Evolutionary conservation across 2,797 vertebrate genomes (phyloP).

Genomic region (Carduelis carduelis): DNA sequence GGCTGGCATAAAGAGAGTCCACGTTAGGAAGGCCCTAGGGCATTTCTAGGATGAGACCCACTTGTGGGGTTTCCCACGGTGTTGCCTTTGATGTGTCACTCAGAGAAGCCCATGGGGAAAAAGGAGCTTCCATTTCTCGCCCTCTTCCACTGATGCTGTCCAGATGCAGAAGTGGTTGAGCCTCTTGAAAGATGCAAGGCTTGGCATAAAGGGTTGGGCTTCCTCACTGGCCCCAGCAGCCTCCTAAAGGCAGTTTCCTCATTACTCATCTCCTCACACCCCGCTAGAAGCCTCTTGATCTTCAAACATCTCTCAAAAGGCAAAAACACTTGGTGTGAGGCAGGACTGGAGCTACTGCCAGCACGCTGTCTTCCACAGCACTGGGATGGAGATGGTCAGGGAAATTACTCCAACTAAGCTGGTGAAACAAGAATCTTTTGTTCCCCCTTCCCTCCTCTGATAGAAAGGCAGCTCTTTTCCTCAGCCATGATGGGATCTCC

Average conservation of each 20-base stretch:
- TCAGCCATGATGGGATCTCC: background rate
- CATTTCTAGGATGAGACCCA: background rate
- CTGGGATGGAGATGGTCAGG: background rate
- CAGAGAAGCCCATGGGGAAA: background rate
- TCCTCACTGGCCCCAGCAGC: background rate
- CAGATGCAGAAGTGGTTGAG: background rate
- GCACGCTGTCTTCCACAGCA: accelerated
- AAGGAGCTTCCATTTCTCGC: background rate
- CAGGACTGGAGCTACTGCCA: background rate
- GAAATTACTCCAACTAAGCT: background rate
- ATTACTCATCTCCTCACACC: background rate
- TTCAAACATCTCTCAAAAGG: background rate
- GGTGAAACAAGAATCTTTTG: background rate
- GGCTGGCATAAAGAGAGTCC: background rate
- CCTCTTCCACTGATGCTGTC: background rate
- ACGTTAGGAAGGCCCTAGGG: background rate
- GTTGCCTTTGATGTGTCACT: background rate
- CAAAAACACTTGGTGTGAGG: background rate
- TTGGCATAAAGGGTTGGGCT: background rate
- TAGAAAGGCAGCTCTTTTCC: background rate
- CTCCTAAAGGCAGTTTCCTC: background rate
- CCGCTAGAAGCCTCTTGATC: background rate
- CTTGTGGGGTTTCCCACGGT: background rate
- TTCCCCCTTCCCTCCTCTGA: background rate
- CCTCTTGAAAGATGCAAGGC: background rate